Conservation (phyloP, 37 sponge, comb jelly and placozoan species). For the Halisarca cf. caerulea region DNA sequence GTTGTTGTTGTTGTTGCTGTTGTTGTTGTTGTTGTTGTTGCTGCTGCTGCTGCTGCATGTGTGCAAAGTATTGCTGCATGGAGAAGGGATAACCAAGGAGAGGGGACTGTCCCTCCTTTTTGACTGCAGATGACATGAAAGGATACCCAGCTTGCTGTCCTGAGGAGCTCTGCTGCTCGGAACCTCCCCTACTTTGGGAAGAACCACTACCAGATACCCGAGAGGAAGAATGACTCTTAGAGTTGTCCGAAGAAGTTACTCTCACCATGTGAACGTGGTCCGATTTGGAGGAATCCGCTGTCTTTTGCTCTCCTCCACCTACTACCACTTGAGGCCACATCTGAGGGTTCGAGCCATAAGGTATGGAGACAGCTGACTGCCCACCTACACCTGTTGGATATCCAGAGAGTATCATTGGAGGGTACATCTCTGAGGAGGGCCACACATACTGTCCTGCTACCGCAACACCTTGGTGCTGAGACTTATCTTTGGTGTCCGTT, state of each 20-base stretch:
- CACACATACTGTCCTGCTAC: too few species aligned
- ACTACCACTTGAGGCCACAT: too few species aligned
- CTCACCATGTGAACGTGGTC: not conserved
- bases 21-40: constrained; percentile 36
- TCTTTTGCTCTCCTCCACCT: too few species aligned
- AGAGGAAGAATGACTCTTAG: not conserved
- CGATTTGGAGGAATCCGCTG: too few species aligned
- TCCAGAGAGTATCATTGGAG: too few species aligned
- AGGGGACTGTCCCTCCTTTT: constrained; percentile 9
- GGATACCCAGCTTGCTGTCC: not conserved
- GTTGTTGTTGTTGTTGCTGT: constrained; percentile 34
- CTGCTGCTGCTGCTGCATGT: constrained; percentile 20
- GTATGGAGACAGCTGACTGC: too few species aligned
- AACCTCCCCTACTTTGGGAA: not conserved
- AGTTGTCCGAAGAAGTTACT: not conserved
- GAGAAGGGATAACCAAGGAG: not conserved
- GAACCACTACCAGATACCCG: not conserved
- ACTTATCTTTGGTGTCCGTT: constrained; percentile 6
- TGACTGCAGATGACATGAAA: not conserved
- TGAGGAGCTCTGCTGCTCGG: not conserved
- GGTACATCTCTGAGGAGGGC: too few species aligned
- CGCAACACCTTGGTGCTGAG: not conserved
- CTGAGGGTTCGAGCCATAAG: too few species aligned
- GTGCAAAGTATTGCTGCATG: not conserved
- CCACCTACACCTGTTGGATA: too few species aligned